These are phyloP conservation scores for Philonicus albiceps DNA, from an alignment of 2,888 invertebrate genomes.

Conservation along the genomic window DNA sequence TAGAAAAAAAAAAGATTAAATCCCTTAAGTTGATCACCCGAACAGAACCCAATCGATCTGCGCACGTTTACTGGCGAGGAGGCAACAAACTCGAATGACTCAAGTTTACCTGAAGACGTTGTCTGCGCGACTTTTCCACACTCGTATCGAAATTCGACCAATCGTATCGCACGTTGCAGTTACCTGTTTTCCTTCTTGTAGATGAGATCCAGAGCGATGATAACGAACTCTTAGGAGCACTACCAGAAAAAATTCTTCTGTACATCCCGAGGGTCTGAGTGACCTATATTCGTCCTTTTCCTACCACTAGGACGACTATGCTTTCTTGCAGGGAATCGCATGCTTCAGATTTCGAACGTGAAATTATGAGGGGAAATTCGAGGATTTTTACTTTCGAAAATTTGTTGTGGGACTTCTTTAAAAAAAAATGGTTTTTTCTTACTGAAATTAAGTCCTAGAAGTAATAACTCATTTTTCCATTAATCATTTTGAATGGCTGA, in stretches of 20 bases:
- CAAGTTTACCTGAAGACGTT: conserved; percentile 19
- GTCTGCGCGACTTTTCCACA: not conserved
- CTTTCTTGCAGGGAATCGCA: not conserved
- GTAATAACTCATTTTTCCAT: conserved; percentile 7
- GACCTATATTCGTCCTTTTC: not conserved
- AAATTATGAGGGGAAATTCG: not conserved
- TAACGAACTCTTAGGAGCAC: conserved; percentile 17
- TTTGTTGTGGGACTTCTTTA: not conserved
- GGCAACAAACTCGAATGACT: conserved; percentile 11
- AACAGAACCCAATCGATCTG: conserved; percentile 5
- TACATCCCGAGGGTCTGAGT: not conserved
- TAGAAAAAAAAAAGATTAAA: not conserved
- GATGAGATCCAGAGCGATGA: not conserved
- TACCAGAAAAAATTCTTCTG: conserved; percentile 3
- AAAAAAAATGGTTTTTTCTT: no score
- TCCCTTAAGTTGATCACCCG: not conserved
- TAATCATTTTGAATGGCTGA: not conserved
- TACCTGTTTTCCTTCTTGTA: conserved; percentile 24
- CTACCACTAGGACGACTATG: not conserved
- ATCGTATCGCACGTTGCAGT: conserved; percentile 1
- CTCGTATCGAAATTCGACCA: not conserved
- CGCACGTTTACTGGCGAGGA: conserved; percentile 1
- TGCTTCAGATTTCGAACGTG: not conserved
- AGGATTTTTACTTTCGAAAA: not conserved
- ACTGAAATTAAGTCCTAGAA: not conserved